A percentile compares a stretch with the other conserved stretches of the same genome.
phyloP scores from a whole-genome alignment of 1,140 invertebrate species.

The Sinella curviseta region DNA sequence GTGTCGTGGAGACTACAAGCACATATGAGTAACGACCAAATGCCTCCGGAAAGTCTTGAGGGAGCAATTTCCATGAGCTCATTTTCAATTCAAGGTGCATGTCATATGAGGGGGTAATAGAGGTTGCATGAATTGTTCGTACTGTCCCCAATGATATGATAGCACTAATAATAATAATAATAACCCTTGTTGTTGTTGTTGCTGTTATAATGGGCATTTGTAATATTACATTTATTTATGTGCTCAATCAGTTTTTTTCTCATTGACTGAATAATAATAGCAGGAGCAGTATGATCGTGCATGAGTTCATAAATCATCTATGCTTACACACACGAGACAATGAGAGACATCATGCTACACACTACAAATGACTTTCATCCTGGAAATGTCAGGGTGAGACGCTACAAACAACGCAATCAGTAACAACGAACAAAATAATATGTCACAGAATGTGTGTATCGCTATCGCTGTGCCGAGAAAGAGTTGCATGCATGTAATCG shows the following conservation, averaged over 20 bases:
- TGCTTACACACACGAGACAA: not conserved
- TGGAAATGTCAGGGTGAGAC: slow-evolving; percentile 14
- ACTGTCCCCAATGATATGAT: not conserved
- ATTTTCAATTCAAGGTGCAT: slow-evolving; percentile 8
- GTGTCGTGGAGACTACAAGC: no score
- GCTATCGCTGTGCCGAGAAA: no score
- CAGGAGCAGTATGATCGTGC: not conserved
- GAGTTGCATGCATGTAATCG: slow-evolving; percentile 36
- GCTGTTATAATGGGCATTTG: no score
- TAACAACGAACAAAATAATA: slow-evolving; percentile 26
- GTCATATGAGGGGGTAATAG: not conserved
- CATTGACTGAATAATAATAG: slow-evolving; percentile 16
- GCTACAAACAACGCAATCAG: not conserved
- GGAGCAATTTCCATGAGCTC: not conserved
- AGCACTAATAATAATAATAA: not conserved
- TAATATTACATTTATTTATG: not conserved
- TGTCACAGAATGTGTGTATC: slow-evolving; percentile 43
- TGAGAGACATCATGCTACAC: not conserved
- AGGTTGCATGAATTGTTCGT: slow-evolving; percentile 7
- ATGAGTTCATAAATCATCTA: not conserved
- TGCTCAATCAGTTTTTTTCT: slow-evolving; percentile 2
- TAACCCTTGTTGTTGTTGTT: no score
- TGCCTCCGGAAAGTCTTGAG: not conserved
- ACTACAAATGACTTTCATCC: not conserved
- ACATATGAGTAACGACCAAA: no score